Evolutionary conservation across 1,140 invertebrate genomes (phyloP), one percentile per base, ranked within the genome.

Genomic region (Heliothis subflexa): DNA sequence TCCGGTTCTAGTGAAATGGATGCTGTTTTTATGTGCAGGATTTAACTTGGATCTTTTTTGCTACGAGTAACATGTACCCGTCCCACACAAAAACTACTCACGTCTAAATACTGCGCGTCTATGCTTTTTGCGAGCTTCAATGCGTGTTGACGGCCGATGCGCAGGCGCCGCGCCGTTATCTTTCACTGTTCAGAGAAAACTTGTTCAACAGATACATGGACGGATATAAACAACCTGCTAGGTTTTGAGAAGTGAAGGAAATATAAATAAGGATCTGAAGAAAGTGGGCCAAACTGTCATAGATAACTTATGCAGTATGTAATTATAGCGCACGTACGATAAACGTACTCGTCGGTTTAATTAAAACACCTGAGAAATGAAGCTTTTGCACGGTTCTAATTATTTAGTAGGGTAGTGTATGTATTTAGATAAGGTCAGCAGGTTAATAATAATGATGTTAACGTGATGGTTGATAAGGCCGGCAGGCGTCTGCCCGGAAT

Each of bases 81-180:
- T 66, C 62, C 40, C 62, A 66, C 62, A 66, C 40, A 66, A 66
- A 66, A 66, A 66, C 33, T 66, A 16, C 12, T 66, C 40, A 45
- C 62, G 16, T 49, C 40, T 47, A 66, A 64, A 64, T 33, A 47
- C 33, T 64, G 55, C 40, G n/a, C 13, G 18, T 28, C 52, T 18
- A 45, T 47, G 62, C 52, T 33, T 78, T 57, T 57, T 71, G 77
- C 66, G 25, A 78, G n/a, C 49, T 62, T 78, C 45, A 71, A 71
- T 71, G 76, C 52, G 61, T 21, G 74, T 55, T 77, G 75, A 77
- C 62, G 50, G 49, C 18, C 62, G 75, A n/a, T 68, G 62, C 62
- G 52, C 75, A 57, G 28, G 50, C 52, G 74, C 62, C 4, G 40
- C 72, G 33, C 13, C 59, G n/a, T 12, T n/a, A 66, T 47, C 62